Base-by-base conservation (phyloP, 2,888 invertebrate genomes). In the Barypeithes pellucidus region DNA sequence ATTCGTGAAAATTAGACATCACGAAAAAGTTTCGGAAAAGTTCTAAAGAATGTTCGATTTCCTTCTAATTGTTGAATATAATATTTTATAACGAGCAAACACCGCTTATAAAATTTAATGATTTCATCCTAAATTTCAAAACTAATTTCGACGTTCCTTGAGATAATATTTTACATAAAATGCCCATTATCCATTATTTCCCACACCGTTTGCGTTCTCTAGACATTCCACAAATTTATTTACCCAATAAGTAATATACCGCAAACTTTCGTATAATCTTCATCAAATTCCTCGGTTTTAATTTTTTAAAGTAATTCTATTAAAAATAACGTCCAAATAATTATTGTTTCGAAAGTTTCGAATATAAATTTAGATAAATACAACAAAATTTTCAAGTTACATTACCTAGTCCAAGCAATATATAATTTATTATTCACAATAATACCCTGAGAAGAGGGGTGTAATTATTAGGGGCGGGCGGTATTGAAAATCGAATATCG, bases 141-240 rank as follows among this genome's bases (percentile, higher is more conserved):
- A 74, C 70, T 70, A 70, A 70, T 74, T 74, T 74, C 41, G 18
- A 70, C 70, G 70, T 67, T 67, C 70, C 67, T 68, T 62, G 57
- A 66, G 69, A 70, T 70, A 74, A 70, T 70, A 67, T 62, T 74
- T 70, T 74, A 70, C 74, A 74, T 74, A 74, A 74, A 74, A 74
- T 66, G 65, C 33, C 70, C 74, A 74, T 74, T 74, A 74, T 69
- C 74, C 70, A 54, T 74, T 74, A 70, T 67, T 70, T 70, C 67
- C 39, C 70, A 62, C 74, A 70, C 70, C 70, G 52, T 70, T 72
- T 70, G 66, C 67, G 66, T 70, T 62, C 62, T 69, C 61, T 33
- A 70, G 67, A 70, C 70, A 74, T 70, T 67, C 66, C 70, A 16
- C 70, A 70, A 70, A 67, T 70, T 74, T 74, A 74, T 74, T 74